Conservation (phyloP, 2,797 vertebrate genomes). For the Danio jaintianensis region DNA sequence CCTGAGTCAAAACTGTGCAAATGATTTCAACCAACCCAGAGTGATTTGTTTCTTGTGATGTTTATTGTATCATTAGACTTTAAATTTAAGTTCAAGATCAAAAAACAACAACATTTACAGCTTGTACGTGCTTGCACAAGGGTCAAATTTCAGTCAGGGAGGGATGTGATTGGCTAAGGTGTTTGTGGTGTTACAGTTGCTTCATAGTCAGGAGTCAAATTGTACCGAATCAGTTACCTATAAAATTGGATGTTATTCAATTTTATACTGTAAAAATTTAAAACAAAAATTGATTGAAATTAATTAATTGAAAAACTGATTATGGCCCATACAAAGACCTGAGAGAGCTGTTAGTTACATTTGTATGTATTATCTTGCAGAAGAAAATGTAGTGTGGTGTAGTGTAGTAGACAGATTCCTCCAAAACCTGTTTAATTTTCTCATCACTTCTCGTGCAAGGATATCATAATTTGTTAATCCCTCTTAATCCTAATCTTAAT, state of each 20-base stretch:
- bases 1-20: no score
- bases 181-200: constrained; percentile 4
- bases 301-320: no score
- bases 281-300: no score
- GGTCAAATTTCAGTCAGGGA: constrained; percentile 15
- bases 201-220: neutral
- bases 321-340: neutral
- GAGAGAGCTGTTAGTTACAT: neutral
- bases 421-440: neutral
- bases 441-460: neutral
- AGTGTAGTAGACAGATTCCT: neutral
- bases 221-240: neutral
- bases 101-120: constrained; percentile 2
- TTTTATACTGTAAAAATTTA: neutral
- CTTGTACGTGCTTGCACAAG: neutral
- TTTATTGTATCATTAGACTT: neutral
- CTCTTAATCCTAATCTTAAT: no score
- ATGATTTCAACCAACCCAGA: no score
- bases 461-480: neutral
- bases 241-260: neutral
- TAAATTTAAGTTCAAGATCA: constrained; percentile 5
- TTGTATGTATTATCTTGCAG: no score
- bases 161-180: constrained; percentile 28
- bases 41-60: neutral
- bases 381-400: neutral